Percentiles rank a stretch among this genome's conserved stretches.
These are phyloP conservation scores for Carassius carassius DNA, from an alignment of 2,113 vertebrate species.

Conservation along the genomic window DNA sequence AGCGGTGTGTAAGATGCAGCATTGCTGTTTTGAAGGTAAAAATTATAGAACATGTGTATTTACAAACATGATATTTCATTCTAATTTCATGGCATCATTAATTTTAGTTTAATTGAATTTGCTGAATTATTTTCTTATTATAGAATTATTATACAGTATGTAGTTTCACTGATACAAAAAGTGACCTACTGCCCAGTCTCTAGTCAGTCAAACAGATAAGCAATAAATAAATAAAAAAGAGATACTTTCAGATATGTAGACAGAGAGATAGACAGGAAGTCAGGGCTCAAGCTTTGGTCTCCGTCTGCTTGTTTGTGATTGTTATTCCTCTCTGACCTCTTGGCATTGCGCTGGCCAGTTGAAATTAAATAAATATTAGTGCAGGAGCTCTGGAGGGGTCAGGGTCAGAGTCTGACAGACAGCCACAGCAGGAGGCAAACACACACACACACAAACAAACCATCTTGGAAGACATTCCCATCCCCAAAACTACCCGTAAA, in stretches of 20 bases:
- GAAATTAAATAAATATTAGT: conserved; percentile 62
- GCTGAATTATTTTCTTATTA: background rate
- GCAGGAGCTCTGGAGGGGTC: conserved; percentile 37
- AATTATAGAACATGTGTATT: background rate
- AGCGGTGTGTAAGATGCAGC: background rate
- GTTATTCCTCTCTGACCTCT: conserved; percentile 45
- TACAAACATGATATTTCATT: background rate
- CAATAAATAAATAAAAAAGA: background rate
- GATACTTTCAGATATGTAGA: background rate
- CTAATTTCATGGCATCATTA: background rate
- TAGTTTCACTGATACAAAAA: too few relatives aligned
- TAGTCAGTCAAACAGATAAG: too few relatives aligned
- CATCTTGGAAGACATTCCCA: conserved; percentile 42
- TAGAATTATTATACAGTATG: background rate
- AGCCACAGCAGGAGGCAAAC: conserved; percentile 19
- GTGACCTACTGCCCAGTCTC: too few relatives aligned
- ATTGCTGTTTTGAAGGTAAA: background rate
- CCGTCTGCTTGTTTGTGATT: conserved; percentile 31
- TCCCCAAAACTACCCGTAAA: conserved; percentile 35
- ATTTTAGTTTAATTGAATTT: background rate
- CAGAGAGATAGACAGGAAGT: conserved; percentile 5
- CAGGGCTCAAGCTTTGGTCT: conserved; percentile 22
- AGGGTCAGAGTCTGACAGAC: conserved; percentile 55
- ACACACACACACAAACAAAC: conserved; percentile 50
- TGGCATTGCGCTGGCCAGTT: conserved; percentile 3